These are phyloP conservation scores for Apodemus speciosus DNA, from an alignment of 2,113 vertebrate species.

Conservation along the genomic window DNA sequence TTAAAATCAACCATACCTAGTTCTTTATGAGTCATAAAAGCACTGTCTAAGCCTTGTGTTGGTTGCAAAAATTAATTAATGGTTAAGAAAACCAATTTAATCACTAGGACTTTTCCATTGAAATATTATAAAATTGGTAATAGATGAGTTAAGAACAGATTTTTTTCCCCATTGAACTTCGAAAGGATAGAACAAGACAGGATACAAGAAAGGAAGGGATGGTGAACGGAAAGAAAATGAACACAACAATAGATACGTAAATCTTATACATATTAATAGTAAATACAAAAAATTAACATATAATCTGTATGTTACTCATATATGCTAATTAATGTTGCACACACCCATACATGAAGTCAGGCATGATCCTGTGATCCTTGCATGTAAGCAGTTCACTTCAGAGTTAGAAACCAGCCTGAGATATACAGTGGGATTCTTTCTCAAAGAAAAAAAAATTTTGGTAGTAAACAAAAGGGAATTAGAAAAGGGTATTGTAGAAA, in stretches of 20 bases:
- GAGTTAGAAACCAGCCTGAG: background rate
- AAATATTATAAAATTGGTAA: constrained; percentile 45
- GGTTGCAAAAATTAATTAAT: background rate
- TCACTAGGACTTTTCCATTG: background rate
- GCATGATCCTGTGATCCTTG: background rate
- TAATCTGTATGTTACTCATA: background rate
- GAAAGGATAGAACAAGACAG: background rate
- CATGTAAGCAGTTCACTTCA: background rate
- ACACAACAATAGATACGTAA: background rate
- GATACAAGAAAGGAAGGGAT: background rate
- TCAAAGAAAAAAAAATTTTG: background rate
- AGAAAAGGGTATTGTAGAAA: background rate
- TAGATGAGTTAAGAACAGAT: background rate
- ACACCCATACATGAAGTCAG: background rate
- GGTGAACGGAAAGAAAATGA: background rate
- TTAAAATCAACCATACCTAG: background rate
- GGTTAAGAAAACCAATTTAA: constrained; percentile 14
- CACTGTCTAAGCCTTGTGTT: background rate
- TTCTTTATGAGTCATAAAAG: background rate
- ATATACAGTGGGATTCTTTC: background rate
- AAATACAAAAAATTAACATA: background rate
- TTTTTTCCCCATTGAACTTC: background rate
- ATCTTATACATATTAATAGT: background rate
- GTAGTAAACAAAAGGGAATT: background rate
- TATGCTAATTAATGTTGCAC: background rate